These are phyloP conservation scores for Rhingia rostrata DNA, from an alignment of 2,888 invertebrate genomes.

Conservation along the genomic window DNA sequence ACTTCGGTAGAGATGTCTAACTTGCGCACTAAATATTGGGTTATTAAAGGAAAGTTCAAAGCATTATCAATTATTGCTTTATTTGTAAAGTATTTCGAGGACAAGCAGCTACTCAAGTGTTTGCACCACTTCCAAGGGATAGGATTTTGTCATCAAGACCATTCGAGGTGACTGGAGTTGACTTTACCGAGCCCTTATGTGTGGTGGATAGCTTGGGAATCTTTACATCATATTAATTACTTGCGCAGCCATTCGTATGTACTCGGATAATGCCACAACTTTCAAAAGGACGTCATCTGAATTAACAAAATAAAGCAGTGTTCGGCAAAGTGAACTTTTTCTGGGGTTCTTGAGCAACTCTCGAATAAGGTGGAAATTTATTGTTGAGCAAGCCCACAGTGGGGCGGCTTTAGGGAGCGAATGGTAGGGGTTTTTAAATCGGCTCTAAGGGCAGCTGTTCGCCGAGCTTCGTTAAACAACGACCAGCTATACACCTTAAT, in stretches of 20 bases:
- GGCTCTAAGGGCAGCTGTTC: slow-evolving; percentile 25
- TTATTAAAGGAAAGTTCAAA: slow-evolving; percentile 27
- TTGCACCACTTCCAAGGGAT: slow-evolving; percentile 24
- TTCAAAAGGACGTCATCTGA: slow-evolving; percentile 25
- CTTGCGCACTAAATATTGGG: slow-evolving; percentile 16
- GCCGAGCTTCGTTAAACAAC: slow-evolving; percentile 5
- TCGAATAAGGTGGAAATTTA: too few species aligned
- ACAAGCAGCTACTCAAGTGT: slow-evolving; percentile 21
- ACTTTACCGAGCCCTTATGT: too few species aligned
- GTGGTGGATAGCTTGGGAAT: not conserved
- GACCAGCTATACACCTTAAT: slow-evolving; percentile 34
- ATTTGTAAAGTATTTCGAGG: slow-evolving; percentile 30
- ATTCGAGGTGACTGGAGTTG: too few species aligned
- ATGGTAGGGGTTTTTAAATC: slow-evolving; percentile 39
- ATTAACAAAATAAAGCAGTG: slow-evolving; percentile 2
- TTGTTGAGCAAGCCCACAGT: slow-evolving; percentile 11
- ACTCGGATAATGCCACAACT: slow-evolving; percentile 29
- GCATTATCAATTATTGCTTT: slow-evolving; percentile 28
- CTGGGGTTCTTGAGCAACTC: too few species aligned
- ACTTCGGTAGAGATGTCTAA: not conserved
- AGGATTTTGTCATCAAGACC: too few species aligned
- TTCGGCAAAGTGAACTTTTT: too few species aligned
- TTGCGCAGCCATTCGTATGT: slow-evolving; percentile 12
- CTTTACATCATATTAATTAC: slow-evolving; percentile 9
- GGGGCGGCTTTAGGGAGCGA: slow-evolving; percentile 41